Percentiles rank a stretch among this genome's conserved stretches.
These are phyloP conservation scores for Cremastinae sp. DNA, from an alignment of 2,888 invertebrate genomes.

Conservation along the genomic window DNA sequence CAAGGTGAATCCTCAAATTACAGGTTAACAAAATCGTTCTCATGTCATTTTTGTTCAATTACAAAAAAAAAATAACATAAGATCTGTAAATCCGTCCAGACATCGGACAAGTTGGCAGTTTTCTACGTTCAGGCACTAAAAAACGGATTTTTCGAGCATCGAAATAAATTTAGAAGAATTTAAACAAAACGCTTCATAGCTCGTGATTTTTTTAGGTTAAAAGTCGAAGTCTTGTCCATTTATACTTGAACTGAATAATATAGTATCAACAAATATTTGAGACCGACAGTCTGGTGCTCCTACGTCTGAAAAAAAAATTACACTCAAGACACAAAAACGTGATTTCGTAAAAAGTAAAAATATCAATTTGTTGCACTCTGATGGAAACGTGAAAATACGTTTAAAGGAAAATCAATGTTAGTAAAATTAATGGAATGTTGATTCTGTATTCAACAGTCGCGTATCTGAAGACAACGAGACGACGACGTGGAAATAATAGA, in stretches of 20 bases:
- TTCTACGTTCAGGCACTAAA: constrained; percentile 27
- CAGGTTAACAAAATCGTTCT: constrained; percentile 22
- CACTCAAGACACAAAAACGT: no score
- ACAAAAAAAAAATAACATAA: neutral
- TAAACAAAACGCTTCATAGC: neutral
- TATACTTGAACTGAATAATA: constrained; percentile 4
- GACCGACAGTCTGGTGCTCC: no score
- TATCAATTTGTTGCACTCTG: neutral
- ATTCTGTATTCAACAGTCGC: constrained; percentile 22
- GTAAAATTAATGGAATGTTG: constrained; percentile 19
- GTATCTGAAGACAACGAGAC: constrained; percentile 47
- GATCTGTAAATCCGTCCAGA: constrained; percentile 33
- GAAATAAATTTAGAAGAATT: constrained; percentile 60
- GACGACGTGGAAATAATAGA: constrained; percentile 32
- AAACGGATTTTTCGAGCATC: constrained; percentile 68
- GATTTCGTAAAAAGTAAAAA: no score
- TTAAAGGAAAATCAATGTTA: constrained; percentile 25
- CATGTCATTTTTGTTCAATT: no score
- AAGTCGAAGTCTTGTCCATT: neutral
- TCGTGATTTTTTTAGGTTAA: no score
- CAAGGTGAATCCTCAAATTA: constrained; percentile 16
- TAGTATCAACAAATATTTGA: constrained; percentile 3
- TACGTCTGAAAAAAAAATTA: no score
- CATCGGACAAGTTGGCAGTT: constrained; percentile 9
- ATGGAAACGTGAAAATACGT: constrained; percentile 3